Evolutionary conservation across 1,140 invertebrate genomes (phyloP).

Genomic region (Mamestra configurata): DNA sequence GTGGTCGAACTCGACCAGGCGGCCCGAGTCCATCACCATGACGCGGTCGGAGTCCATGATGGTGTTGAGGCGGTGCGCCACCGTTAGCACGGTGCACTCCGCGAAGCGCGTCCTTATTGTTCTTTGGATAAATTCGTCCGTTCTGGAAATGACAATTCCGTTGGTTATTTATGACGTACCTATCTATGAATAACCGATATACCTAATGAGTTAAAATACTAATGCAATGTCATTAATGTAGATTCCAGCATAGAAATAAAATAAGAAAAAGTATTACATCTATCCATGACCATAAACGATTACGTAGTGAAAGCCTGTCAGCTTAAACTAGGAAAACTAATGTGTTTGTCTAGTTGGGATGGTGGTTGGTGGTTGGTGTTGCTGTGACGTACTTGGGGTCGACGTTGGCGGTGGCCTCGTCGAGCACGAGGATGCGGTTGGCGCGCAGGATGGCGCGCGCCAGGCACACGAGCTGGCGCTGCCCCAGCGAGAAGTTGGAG

Average conservation of each 20-base stretch:
- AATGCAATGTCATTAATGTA: background rate
- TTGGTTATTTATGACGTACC: background rate
- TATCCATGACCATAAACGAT: too few species aligned
- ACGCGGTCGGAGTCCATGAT: conserved; percentile 94
- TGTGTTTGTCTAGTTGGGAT: too few species aligned
- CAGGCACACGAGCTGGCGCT: conserved; percentile 93
- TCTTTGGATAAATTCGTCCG: conserved; percentile 89
- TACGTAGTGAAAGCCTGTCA: too few species aligned
- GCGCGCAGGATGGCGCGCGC: conserved; percentile 91
- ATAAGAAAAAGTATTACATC: too few species aligned
- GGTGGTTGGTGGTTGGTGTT: background rate
- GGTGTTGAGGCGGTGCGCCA: conserved; percentile 95
- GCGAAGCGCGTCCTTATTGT: conserved; percentile 90
- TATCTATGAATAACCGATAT: too few species aligned
- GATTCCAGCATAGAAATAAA: too few species aligned
- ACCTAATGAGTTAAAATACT: background rate
- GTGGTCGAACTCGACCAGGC: conserved; percentile 89
- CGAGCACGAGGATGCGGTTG: conserved; percentile 92
- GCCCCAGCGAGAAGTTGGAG: conserved; percentile 92
- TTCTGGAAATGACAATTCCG: conserved; percentile 84
- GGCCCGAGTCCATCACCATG: conserved; percentile 92
- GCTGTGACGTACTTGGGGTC: conserved; percentile 85
- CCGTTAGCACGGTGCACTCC: conserved; percentile 92
- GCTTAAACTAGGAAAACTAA: too few species aligned
- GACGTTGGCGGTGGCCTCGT: conserved; percentile 91